These are phyloP conservation scores for Rhadina sibilatrix DNA, from an alignment of 2,113 vertebrate genomes.

Conservation along the genomic window DNA sequence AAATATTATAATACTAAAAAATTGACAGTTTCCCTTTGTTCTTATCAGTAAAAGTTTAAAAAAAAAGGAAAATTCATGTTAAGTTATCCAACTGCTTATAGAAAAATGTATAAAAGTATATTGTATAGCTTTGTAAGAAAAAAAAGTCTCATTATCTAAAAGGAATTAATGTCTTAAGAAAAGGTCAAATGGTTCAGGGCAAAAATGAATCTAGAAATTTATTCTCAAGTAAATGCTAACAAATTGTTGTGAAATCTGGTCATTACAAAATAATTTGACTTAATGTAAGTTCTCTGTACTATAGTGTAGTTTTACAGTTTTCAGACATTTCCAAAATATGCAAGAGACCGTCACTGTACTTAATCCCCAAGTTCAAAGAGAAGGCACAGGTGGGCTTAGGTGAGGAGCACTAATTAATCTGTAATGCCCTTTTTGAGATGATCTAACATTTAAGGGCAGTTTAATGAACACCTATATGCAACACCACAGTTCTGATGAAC, in stretches of 20 bases:
- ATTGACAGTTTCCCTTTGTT: neutral
- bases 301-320: neutral
- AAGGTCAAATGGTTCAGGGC: neutral
- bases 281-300: neutral
- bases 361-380: neutral
- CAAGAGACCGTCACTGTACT: neutral
- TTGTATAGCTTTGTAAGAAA: neutral
- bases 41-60: neutral
- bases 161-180: neutral
- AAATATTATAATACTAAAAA: neutral
- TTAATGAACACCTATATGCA: neutral
- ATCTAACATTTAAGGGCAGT: neutral
- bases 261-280: neutral
- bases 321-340: neutral
- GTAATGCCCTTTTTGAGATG: neutral
- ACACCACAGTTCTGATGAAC: neutral
- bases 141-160: neutral
- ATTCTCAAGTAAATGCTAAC: neutral
- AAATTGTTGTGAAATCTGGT: neutral
- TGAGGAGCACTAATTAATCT: neutral
- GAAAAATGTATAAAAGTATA: neutral
- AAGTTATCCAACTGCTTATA: neutral
- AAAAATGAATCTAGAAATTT: neutral
- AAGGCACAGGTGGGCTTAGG: neutral
- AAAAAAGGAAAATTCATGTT: neutral